Conservation (phyloP, 2,888 invertebrate species). For the Phlogophora meticulosa region DNA sequence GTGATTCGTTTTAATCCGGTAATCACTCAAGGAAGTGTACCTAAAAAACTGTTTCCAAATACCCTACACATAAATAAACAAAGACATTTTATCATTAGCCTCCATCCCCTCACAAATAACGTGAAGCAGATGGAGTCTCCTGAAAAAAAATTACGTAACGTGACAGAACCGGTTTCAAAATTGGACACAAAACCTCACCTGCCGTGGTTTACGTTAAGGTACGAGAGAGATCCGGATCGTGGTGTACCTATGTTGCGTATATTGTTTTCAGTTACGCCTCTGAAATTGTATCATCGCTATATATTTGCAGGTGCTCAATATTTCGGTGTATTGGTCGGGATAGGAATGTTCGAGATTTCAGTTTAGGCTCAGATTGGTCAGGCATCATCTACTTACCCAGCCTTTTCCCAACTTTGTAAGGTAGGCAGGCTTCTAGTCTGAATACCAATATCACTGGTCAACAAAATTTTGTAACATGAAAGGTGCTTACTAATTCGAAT, state of each 20-base stretch:
- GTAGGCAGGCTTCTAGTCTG: too few species aligned
- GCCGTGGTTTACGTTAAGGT: conserved; percentile 22
- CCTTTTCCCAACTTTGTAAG: too few species aligned
- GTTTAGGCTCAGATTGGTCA: too few species aligned
- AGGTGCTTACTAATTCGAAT: too few species aligned
- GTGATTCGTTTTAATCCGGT: conserved; percentile 8
- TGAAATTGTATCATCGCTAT: conserved; percentile 12
- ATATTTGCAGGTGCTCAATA: not conserved
- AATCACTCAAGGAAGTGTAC: conserved; percentile 21
- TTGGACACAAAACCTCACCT: conserved; percentile 25
- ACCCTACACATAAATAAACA: conserved; percentile 24
- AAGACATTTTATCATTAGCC: conserved; percentile 50
- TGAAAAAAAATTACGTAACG: conserved; percentile 36
- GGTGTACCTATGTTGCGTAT: not conserved
- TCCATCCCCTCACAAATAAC: conserved; percentile 25
- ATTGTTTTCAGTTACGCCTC: conserved; percentile 23
- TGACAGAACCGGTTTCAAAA: conserved; percentile 23
- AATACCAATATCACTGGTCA: too few species aligned
- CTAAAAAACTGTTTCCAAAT: conserved; percentile 26
- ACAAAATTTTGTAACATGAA: too few species aligned
- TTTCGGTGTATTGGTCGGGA: too few species aligned
- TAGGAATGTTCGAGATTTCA: too few species aligned
- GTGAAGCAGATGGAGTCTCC: conserved; percentile 6
- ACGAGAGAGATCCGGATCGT: not conserved
- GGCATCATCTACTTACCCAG: too few species aligned